These are phyloP conservation scores for Dinoponera quadriceps DNA, from an alignment of 1,140 invertebrate species.

Conservation along the genomic window DNA sequence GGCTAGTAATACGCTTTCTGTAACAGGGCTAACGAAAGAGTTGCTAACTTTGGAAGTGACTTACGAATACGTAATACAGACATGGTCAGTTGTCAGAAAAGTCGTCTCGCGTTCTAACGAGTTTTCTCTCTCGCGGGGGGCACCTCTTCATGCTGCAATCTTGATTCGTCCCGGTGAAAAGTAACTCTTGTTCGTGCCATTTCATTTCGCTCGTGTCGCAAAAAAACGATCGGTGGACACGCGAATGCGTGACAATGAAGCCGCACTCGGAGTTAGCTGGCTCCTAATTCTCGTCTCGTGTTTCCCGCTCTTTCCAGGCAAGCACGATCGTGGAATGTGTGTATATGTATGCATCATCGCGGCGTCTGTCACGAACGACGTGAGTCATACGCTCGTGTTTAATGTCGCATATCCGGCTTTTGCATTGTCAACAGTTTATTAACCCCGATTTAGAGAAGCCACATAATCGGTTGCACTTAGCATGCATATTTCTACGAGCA, in stretches of 20 bases:
- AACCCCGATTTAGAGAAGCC: constrained; percentile 6
- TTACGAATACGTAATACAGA: not conserved
- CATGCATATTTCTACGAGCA: not conserved
- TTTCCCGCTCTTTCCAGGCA: constrained; percentile 56
- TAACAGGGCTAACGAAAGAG: not conserved
- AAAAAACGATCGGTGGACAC: not conserved
- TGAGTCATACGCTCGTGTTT: constrained; percentile 19
- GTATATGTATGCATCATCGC: constrained; percentile 6
- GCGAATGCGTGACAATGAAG: constrained; percentile 10
- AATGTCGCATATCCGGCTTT: constrained; percentile 47
- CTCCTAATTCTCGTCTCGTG: constrained; percentile 62
- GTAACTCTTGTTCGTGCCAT: too few species aligned
- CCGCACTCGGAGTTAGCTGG: constrained; percentile 37
- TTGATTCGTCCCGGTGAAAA: too few species aligned
- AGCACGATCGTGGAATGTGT: constrained; percentile 63
- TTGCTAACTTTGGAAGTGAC: not conserved
- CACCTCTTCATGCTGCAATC: too few species aligned
- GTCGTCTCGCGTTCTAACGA: not conserved
- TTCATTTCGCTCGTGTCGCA: not conserved
- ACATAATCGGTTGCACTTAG: not conserved
- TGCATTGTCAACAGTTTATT: constrained; percentile 52
- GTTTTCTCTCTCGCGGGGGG: too few species aligned
- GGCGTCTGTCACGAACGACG: constrained; percentile 36
- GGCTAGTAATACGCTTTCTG: not conserved
- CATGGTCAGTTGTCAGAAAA: not conserved